Conservation (phyloP, 2,797 vertebrate species). For the Enteromius thamalakanensis region DNA sequence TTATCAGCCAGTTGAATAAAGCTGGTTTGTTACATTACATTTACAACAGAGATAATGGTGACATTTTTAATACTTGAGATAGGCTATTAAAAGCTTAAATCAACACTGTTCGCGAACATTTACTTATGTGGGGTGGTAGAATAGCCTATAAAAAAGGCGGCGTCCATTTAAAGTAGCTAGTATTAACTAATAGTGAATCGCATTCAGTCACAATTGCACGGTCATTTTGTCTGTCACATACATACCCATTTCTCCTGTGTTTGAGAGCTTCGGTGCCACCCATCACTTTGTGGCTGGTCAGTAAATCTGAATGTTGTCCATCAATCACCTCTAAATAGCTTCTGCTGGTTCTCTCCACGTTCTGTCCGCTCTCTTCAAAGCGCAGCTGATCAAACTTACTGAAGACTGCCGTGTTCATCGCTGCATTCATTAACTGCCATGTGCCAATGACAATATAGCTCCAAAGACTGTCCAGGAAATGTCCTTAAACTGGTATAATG, state of each 20-base stretch:
- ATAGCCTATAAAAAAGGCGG: not conserved
- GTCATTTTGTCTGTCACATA: conserved; percentile 1
- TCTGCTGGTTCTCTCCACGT: conserved; percentile 78
- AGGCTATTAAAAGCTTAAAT: not conserved
- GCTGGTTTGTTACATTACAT: not conserved
- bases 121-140: not conserved
- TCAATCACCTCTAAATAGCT: conserved; percentile 82
- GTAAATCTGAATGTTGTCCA: conserved; percentile 78
- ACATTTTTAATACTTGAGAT: not conserved
- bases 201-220: not conserved
- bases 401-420: conserved; percentile 85
- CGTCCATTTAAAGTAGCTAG: not conserved
- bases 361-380: conserved; percentile 80
- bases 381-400: conserved; percentile 84
- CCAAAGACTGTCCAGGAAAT: not conserved
- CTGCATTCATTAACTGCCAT: conserved; percentile 22
- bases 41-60: not conserved
- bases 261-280: conserved; percentile 83
- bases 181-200: not conserved
- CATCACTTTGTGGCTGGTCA: conserved; percentile 78
- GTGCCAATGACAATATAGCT: conserved; percentile 6
- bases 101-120: not conserved
- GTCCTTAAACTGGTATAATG: not conserved
- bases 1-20: not conserved
- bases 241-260: conserved; percentile 88